Evolutionary conservation across 2,888 invertebrate species (phyloP).

Genomic region (Endomychus coccineus): DNA sequence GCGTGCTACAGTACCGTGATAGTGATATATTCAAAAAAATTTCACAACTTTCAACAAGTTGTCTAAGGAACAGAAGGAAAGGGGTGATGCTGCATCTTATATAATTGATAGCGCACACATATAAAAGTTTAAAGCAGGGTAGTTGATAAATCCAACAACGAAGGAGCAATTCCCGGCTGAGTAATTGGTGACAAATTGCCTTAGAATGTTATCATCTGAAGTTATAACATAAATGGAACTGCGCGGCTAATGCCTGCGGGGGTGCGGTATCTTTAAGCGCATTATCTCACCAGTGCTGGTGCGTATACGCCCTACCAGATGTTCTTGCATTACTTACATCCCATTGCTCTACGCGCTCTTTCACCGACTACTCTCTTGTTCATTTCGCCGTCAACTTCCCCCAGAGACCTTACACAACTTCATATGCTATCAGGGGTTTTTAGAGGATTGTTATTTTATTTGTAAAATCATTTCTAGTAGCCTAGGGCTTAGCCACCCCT

Average conservation of each 20-base stretch:
- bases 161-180: too few species aligned
- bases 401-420: not conserved
- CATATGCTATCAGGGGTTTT: conserved; percentile 3
- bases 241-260: not conserved
- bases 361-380: not conserved
- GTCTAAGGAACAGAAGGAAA: too few species aligned
- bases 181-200: conserved; percentile 10
- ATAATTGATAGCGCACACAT: too few species aligned
- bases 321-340: conserved; percentile 14
- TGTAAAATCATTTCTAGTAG: not conserved
- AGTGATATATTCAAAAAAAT: too few species aligned
- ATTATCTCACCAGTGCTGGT: not conserved
- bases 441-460: conserved; percentile 3
- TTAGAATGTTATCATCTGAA: conserved; percentile 1
- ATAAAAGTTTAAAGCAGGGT: too few species aligned
- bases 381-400: not conserved
- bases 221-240: not conserved
- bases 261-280: conserved; percentile 5
- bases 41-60: too few species aligned
- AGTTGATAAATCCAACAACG: too few species aligned
- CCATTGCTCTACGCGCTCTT: conserved; percentile 10
- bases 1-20: too few species aligned
- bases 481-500: too few species aligned
- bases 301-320: conserved; percentile 9
- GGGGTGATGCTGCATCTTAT: too few species aligned